These are phyloP conservation scores for Saguinus oedipus DNA, from an alignment of 2,797 vertebrate species.

Conservation along the genomic window DNA sequence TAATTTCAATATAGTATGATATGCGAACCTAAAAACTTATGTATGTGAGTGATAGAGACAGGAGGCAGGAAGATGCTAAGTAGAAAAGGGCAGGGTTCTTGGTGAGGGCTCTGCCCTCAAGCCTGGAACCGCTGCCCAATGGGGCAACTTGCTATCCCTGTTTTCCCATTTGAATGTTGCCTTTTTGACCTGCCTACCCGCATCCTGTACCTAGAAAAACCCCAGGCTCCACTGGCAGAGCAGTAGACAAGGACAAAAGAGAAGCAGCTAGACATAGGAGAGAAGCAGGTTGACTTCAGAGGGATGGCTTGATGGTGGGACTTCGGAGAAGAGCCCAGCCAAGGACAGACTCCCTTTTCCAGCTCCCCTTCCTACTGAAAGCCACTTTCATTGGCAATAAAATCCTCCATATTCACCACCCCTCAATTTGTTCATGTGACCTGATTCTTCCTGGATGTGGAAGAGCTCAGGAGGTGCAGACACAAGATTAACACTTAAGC, in stretches of 20 bases:
- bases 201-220: neutral
- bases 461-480: neutral
- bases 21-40: neutral
- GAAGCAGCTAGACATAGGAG: neutral
- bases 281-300: neutral
- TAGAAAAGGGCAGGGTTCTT: neutral
- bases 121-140: neutral
- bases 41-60: neutral
- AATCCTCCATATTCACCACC: neutral
- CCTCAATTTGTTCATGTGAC: neutral
- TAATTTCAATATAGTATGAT: neutral
- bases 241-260: neutral
- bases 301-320: neutral
- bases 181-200: neutral
- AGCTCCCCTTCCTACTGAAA: neutral
- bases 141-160: neutral
- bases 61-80: neutral
- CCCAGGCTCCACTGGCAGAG: neutral
- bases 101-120: neutral
- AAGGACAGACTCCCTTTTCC: neutral
- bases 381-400: neutral
- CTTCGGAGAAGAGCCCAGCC: neutral
- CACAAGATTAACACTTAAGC: neutral
- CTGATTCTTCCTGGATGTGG: neutral
- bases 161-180: fast-evolving